Evolutionary conservation across 2,888 invertebrate genomes (phyloP).

Genomic region (Stegophylla sp.): DNA sequence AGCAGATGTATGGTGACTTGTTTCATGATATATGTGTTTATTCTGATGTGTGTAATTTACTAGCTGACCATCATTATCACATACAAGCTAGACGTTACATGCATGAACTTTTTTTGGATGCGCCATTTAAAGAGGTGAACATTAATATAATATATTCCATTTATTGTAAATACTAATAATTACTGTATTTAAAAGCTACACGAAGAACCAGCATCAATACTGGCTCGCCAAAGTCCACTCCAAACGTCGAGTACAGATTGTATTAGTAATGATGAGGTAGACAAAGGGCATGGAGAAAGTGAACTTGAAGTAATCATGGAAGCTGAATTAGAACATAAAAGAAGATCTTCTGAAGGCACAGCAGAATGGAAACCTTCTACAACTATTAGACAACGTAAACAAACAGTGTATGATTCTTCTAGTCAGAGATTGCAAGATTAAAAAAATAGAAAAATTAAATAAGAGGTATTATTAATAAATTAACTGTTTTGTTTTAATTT

Average conservation of each 20-base stretch:
- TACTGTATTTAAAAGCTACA: slow-evolving; percentile 64
- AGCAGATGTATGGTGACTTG: slow-evolving; percentile 68
- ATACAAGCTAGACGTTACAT: slow-evolving; percentile 84
- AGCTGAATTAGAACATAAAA: slow-evolving; percentile 47
- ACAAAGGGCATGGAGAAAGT: slow-evolving; percentile 41
- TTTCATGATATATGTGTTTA: slow-evolving; percentile 87
- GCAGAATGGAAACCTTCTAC: slow-evolving; percentile 8
- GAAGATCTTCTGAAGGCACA: slow-evolving; percentile 41
- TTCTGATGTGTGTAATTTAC: slow-evolving; percentile 84
- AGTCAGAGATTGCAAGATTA: slow-evolving; percentile 39
- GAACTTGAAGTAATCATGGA: slow-evolving; percentile 58
- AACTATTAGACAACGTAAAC: slow-evolving; percentile 44
- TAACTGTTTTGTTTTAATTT: slow-evolving; percentile 47
- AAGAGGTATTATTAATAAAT: slow-evolving; percentile 36
- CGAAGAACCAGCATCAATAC: slow-evolving; percentile 64
- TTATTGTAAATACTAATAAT: slow-evolving; percentile 16
- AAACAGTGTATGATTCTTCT: slow-evolving; percentile 51
- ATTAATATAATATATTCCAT: slow-evolving; percentile 24
- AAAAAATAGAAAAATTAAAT: slow-evolving; percentile 10
- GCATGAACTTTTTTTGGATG: slow-evolving; percentile 91
- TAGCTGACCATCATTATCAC: slow-evolving; percentile 82
- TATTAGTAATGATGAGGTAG: slow-evolving; percentile 31
- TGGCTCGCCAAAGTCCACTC: slow-evolving; percentile 41
- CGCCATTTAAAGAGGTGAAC: slow-evolving; percentile 72
- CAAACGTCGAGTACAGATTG: slow-evolving; percentile 33